Conservation (phyloP, 2,113 vertebrate genomes). For the Collichthys lucidus region DNA sequence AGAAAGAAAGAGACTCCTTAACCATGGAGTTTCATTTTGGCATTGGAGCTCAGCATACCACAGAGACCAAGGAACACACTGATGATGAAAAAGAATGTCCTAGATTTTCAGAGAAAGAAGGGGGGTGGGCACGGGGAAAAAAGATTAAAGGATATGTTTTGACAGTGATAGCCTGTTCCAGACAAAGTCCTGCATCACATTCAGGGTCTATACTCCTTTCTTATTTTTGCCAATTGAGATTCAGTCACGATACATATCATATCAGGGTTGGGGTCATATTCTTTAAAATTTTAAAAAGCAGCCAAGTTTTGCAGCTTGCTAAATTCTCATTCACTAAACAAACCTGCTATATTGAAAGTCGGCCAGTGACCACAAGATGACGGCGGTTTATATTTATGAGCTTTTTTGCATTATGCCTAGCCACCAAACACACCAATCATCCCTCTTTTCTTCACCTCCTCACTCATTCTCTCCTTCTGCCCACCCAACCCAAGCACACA, state of each 20-base stretch:
- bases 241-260: not conserved
- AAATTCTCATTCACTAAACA: not conserved
- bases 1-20: conserved; percentile 72
- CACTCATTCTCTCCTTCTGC: not conserved
- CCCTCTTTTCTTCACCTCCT: not conserved
- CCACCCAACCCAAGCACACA: not conserved
- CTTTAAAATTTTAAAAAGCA: conserved; percentile 6
- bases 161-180: conserved; percentile 65
- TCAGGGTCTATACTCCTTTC: conserved; percentile 30
- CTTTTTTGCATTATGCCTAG: not conserved
- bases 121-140: conserved; percentile 51
- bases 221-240: conserved; percentile 27
- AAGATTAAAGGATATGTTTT: conserved; percentile 78
- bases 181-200: conserved; percentile 54
- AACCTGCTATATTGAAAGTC: not conserved
- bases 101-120: conserved; percentile 76
- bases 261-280: conserved; percentile 1
- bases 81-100: conserved; percentile 79
- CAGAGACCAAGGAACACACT: conserved; percentile 67
- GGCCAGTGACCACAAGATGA: not conserved
- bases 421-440: not conserved
- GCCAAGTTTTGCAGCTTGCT: not conserved
- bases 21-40: conserved; percentile 66
- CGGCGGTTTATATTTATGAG: conserved; percentile 1
- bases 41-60: conserved; percentile 59